phyloP scores from a whole-genome alignment of 1,140 invertebrate genomes.

The Meloidogyne hapla region DNA sequence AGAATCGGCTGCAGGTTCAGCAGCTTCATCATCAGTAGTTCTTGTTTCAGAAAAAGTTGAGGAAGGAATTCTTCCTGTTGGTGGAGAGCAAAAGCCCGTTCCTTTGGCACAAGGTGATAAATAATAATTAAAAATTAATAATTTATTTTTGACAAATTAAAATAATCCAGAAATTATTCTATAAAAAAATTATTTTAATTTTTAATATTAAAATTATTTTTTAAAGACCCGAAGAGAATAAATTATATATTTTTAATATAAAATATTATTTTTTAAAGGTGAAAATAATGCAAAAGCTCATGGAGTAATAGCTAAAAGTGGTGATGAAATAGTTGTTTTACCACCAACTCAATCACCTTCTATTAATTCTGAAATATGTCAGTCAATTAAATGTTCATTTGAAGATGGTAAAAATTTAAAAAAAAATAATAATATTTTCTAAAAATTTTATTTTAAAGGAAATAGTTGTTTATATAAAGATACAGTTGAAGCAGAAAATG shows the following conservation, averaged over 20 bases:
- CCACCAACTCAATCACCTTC: background rate
- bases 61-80: background rate
- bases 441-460: slow-evolving; percentile 29
- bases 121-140: too few species aligned
- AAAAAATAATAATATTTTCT: slow-evolving; percentile 6
- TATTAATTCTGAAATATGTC: slow-evolving; percentile 39
- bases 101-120: background rate
- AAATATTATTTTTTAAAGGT: slow-evolving; percentile 13
- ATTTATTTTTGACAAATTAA: too few species aligned
- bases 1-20: background rate
- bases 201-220: too few species aligned
- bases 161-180: too few species aligned
- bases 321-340: background rate
- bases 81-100: background rate
- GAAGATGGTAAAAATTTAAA: slow-evolving; percentile 46
- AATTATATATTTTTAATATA: background rate
- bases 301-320: background rate
- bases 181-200: too few species aligned
- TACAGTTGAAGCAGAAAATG: slow-evolving; percentile 54
- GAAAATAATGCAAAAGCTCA: slow-evolving; percentile 15
- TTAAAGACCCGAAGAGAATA: too few species aligned
- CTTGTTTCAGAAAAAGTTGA: background rate
- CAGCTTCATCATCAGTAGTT: background rate
- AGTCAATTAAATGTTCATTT: slow-evolving; percentile 57
- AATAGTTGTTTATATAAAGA: slow-evolving; percentile 58